phyloP scores from a whole-genome alignment of 2,888 invertebrate species.

The Drosophila neotestacea region DNA sequence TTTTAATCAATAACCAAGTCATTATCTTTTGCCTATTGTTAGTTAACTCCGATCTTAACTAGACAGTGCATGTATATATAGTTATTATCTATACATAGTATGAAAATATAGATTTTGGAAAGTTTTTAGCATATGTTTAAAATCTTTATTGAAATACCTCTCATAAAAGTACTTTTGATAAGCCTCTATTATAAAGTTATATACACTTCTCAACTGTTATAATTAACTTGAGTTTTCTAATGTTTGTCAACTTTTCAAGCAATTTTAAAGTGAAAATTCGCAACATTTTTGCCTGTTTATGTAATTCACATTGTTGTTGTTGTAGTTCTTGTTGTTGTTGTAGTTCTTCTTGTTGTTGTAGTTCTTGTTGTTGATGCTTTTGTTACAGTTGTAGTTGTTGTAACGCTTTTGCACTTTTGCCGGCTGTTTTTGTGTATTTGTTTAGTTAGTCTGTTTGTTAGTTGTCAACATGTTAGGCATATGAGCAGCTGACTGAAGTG shows the following conservation, averaged over 20 bases:
- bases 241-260: neutral
- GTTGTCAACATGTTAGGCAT: conserved; percentile 69
- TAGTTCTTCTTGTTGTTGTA: conserved; percentile 33
- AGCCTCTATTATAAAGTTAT: no score
- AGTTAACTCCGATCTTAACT: no score
- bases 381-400: conserved; percentile 36
- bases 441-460: conserved; percentile 71
- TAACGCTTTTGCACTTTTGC: conserved; percentile 64
- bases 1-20: no score
- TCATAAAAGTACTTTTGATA: no score
- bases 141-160: no score
- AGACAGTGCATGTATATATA: no score
- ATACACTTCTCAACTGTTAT: no score
- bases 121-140: no score
- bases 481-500: conserved; percentile 58
- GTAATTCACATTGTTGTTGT: conserved; percentile 41
- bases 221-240: neutral
- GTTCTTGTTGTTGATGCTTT: conserved; percentile 34
- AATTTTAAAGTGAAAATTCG: conserved; percentile 15
- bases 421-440: conserved; percentile 62
- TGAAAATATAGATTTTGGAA: no score
- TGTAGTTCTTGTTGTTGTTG: conserved; percentile 40
- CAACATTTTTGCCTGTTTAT: conserved; percentile 37
- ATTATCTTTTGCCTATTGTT: neutral
- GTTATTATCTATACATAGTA: no score